These are phyloP conservation scores for Bolinopsis microptera DNA, from an alignment of 37 sponge, comb jelly and placozoan species.

Conservation along the genomic window DNA sequence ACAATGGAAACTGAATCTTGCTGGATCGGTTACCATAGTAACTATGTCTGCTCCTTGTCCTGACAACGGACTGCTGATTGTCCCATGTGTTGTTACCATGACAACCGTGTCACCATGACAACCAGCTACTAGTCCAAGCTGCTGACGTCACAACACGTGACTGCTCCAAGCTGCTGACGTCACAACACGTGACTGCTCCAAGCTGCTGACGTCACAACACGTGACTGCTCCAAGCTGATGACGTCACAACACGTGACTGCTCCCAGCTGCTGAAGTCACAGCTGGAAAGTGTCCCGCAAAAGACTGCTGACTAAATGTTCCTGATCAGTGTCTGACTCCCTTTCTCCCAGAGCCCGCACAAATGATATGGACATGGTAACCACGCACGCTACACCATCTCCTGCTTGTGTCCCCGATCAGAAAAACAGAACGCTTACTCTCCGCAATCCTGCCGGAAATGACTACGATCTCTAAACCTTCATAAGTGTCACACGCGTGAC, in stretches of 20 bases:
- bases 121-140: neutral
- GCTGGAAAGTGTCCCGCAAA: neutral
- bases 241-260: neutral
- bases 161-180: neutral
- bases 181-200: no score
- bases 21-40: neutral
- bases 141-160: neutral
- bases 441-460: neutral
- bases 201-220: neutral
- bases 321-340: neutral
- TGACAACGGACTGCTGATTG: neutral
- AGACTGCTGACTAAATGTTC: neutral
- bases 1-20: neutral
- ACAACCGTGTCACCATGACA: neutral
- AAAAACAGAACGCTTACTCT: conserved; percentile 20
- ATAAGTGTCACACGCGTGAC: neutral
- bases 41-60: neutral
- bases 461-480: no score
- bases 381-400: neutral
- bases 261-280: no score
- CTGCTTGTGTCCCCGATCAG: neutral
- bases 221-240: neutral
- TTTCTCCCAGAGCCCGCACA: conserved; percentile 32
- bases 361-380: conserved; percentile 63
- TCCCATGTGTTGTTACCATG: neutral